phyloP scores from a whole-genome alignment of 2,113 vertebrate genomes.

The Lichenostomus cassidix region DNA sequence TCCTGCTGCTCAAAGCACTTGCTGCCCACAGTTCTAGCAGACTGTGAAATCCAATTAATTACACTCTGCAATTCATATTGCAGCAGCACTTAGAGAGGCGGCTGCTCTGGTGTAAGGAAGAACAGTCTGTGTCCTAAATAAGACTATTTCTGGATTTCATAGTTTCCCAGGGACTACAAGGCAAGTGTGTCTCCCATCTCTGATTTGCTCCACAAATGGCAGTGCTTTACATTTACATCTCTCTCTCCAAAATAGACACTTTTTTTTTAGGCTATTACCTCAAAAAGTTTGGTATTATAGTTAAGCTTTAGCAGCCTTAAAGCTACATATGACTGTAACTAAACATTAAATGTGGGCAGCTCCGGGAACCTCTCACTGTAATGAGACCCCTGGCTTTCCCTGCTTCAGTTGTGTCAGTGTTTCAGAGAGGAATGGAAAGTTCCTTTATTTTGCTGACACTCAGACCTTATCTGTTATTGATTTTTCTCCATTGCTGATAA shows the following conservation, averaged over 20 bases:
- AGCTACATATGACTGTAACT: not conserved
- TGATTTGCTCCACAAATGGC: not conserved
- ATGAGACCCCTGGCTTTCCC: not conserved
- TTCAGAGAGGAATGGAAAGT: slow-evolving; percentile 25
- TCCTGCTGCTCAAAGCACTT: not conserved
- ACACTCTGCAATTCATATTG: not conserved
- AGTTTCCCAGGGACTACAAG: not conserved
- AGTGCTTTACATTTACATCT: not conserved
- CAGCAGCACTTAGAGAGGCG: not conserved
- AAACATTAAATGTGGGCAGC: not conserved
- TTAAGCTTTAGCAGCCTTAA: not conserved
- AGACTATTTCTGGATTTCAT: not conserved
- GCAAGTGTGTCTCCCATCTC: not conserved
- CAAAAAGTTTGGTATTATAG: not conserved
- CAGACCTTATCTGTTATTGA: slow-evolving; percentile 58
- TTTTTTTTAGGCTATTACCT: not conserved
- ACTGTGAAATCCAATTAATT: slow-evolving; percentile 53
- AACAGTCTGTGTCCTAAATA: slow-evolving; percentile 8
- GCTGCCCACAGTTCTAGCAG: not conserved
- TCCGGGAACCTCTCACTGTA: not conserved
- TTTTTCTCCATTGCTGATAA: slow-evolving; percentile 59
- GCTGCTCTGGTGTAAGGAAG: not conserved
- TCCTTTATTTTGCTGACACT: slow-evolving; percentile 37
- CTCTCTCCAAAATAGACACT: not conserved
- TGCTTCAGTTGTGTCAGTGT: not conserved